Evolutionary conservation across 2,888 invertebrate genomes (phyloP), one percentile per base, ranked within the genome.

Genomic region (Actias luna): DNA sequence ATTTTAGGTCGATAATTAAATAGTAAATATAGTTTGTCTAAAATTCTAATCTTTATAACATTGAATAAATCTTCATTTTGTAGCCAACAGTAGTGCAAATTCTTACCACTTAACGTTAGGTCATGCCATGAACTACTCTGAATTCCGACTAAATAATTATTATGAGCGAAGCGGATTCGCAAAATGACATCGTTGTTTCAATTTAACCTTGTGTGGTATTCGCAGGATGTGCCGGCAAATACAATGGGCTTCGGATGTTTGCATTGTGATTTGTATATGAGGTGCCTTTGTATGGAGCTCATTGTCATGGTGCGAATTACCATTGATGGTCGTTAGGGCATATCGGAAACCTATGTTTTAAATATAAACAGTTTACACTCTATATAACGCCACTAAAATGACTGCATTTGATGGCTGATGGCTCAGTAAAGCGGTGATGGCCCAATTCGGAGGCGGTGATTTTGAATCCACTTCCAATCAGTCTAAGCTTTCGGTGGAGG

Each of bases 161-260:
- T 55, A 55, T 55, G 55, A 55, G 29, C 55, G n/a, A 55, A 55
- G 55, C 25, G 46, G 62, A 33, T 62, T 27, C 39, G 59, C 42
- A 39, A 42, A n/a, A 55, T 62, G 42, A 39, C 61, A 58, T 62
- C 55, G 55, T 55, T 62, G 65, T 70, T 67, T 64, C 63, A 66
- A 69, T 66, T 66, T 65, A 69, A 52, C 63, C 64, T 66, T 60
- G 64, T 61, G 27, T 64, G 60, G 63, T 66, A 63, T 62, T 42
- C 60, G 52, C 65, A 65, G 67, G 67, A 67, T 69, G 67, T 62
- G 36, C 59, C 22, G 22, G 55, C 55, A 29, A 55, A 55, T 29
- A 68, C 68, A 70, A 67, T 70, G 60, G 52, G 18, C 12, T 63
- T 64, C 63, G 55, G 63, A 63, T 58, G 67, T 64, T 36, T 33